phyloP scores from a whole-genome alignment of 2,113 vertebrate genomes.

The Psophia crepitans region DNA sequence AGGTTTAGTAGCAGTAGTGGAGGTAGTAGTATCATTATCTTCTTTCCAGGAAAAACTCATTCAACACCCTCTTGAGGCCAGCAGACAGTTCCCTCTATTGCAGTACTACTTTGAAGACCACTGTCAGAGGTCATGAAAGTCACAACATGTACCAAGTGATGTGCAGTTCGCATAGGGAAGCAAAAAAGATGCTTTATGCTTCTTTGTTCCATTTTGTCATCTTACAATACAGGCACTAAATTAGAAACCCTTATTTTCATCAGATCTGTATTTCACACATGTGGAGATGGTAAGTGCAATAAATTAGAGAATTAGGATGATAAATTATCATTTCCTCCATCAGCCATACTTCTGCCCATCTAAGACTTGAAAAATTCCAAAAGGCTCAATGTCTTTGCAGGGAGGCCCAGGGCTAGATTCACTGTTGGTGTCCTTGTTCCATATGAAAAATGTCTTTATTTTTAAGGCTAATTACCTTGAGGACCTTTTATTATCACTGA shows the following conservation, averaged over 20 bases:
- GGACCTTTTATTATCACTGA: not conserved
- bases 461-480: not conserved
- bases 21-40: not conserved
- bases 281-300: not conserved
- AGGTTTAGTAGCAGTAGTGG: not conserved
- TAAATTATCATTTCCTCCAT: not conserved
- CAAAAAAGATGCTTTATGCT: not conserved
- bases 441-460: not conserved
- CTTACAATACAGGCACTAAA: not conserved
- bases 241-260: not conserved
- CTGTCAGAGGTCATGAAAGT: not conserved
- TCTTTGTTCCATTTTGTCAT: not conserved
- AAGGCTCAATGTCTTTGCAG: not conserved
- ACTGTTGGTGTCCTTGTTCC: not conserved
- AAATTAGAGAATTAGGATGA: not conserved
- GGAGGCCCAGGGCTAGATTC: not conserved
- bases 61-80: not conserved
- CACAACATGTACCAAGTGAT: not conserved
- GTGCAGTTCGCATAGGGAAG: not conserved
- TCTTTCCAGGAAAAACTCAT: not conserved
- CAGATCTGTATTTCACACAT: not conserved
- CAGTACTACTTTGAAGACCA: not conserved
- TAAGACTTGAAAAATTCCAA: not conserved
- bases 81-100: not conserved
- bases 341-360: not conserved